These are phyloP conservation scores for Brachionus koreanus DNA, from an alignment of 1,140 invertebrate species.

Conservation along the genomic window DNA sequence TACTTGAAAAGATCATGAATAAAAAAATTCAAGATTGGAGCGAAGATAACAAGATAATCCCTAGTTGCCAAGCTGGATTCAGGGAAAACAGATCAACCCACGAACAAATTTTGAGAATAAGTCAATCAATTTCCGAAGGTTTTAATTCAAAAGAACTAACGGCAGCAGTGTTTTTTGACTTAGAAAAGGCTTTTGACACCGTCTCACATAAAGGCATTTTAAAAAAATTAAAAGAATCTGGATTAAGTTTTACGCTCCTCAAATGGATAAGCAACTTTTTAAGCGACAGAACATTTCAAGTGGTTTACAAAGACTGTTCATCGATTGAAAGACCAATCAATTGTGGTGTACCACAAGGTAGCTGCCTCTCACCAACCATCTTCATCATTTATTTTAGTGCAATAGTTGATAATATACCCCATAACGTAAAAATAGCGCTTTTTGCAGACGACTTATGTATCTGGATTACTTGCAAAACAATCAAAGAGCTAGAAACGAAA, in stretches of 20 bases:
- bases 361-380: not conserved
- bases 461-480: too few relatives aligned
- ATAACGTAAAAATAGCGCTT: not conserved
- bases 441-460: not conserved
- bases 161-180: conserved; percentile 52
- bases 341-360: conserved; percentile 20
- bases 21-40: not conserved
- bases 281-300: not conserved
- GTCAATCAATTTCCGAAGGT: conserved; percentile 49
- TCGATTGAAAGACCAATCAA: not conserved
- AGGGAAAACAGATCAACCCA: conserved; percentile 50
- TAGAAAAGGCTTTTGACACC: conserved; percentile 57
- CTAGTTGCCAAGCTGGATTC: conserved; percentile 48
- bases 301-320: not conserved
- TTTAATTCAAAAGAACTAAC: conserved; percentile 51
- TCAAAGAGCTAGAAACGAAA: too few relatives aligned
- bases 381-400: not conserved
- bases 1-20: conserved; percentile 45
- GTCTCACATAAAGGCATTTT: conserved; percentile 54
- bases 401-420: not conserved
- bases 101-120: conserved; percentile 53
- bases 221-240: conserved; percentile 49
- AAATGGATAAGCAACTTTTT: conserved; percentile 23
- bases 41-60: conserved; percentile 18
- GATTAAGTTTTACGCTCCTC: too few relatives aligned